These are phyloP conservation scores for Lates japonicus DNA, from an alignment of 2,797 vertebrate genomes.

Conservation along the genomic window DNA sequence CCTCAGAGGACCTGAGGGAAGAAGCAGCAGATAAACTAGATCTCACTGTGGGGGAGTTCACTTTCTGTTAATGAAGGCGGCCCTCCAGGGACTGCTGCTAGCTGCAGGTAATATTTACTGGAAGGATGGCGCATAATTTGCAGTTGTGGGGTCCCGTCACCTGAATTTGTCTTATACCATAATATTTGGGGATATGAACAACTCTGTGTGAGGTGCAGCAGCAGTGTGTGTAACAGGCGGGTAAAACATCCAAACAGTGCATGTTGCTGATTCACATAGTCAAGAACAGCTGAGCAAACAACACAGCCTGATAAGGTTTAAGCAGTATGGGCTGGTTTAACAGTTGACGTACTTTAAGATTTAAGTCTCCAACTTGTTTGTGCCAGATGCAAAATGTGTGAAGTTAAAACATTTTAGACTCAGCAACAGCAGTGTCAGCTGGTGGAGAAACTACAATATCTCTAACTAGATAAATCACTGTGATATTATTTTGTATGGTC, in stretches of 20 bases:
- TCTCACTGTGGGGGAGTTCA: conserved; percentile 51
- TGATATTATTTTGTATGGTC: background rate
- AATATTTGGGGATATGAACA: background rate
- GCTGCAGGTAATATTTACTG: conserved; percentile 41
- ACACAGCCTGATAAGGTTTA: background rate
- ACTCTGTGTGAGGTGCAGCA: background rate
- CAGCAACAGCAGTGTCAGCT: background rate
- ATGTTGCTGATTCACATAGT: conserved; percentile 15
- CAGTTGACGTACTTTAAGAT: background rate
- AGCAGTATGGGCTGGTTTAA: background rate
- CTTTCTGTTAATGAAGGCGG: conserved; percentile 35
- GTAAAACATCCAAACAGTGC: conserved; percentile 19
- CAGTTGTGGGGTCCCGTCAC: background rate
- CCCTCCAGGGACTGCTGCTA: conserved; percentile 36
- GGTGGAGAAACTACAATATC: background rate
- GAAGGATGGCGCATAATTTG: conserved; percentile 38
- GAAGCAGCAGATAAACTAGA: conserved; percentile 48
- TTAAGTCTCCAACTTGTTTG: background rate
- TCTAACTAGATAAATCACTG: background rate
- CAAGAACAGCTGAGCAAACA: conserved; percentile 9
- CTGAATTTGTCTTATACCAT: conserved; percentile 21
- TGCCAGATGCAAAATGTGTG: background rate
- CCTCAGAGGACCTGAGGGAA: conserved; percentile 42
- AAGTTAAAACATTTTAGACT: background rate
- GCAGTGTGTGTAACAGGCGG: conserved; percentile 4